Percentiles rank a stretch among this genome's conserved stretches.
Conservation (phyloP, 1,140 invertebrate genomes). For the Aphis craccivora region DNA sequence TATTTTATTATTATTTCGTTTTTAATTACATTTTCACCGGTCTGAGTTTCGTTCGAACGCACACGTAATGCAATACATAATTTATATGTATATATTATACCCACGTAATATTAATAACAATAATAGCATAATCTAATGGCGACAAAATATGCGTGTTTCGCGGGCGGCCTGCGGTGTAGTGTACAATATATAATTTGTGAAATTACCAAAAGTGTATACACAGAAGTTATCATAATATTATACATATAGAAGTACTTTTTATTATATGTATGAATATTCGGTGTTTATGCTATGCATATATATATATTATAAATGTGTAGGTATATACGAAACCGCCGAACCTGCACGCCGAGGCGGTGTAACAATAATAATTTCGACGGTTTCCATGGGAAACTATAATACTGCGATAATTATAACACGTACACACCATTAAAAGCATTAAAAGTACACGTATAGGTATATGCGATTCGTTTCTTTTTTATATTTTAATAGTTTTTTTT, state of each 20-base stretch:
- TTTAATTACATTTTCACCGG: slow-evolving; percentile 21
- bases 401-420: slow-evolving; percentile 20
- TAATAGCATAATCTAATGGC: slow-evolving; percentile 13
- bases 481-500: not conserved
- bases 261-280: not conserved
- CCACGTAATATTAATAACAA: slow-evolving; percentile 8
- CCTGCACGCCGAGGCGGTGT: not conserved
- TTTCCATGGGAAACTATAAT: slow-evolving; percentile 38
- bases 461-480: not conserved
- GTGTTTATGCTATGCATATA: not conserved
- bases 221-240: not conserved
- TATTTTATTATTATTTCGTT: not conserved
- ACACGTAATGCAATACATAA: not conserved
- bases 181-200: not conserved
- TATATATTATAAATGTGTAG: not conserved
- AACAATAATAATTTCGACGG: slow-evolving; percentile 9
- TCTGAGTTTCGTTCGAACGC: not conserved
- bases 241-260: not conserved
- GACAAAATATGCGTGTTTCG: slow-evolving; percentile 33
- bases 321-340: not conserved
- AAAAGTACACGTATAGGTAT: not conserved
- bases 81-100: slow-evolving; percentile 11
- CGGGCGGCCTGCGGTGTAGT: not conserved
- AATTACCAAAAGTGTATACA: slow-evolving; percentile 21
- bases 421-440: slow-evolving; percentile 3